Evolutionary conservation across 2,888 invertebrate species (phyloP), one percentile per base, ranked within the genome.

Genomic region (Drosophila tanythrix): DNA sequence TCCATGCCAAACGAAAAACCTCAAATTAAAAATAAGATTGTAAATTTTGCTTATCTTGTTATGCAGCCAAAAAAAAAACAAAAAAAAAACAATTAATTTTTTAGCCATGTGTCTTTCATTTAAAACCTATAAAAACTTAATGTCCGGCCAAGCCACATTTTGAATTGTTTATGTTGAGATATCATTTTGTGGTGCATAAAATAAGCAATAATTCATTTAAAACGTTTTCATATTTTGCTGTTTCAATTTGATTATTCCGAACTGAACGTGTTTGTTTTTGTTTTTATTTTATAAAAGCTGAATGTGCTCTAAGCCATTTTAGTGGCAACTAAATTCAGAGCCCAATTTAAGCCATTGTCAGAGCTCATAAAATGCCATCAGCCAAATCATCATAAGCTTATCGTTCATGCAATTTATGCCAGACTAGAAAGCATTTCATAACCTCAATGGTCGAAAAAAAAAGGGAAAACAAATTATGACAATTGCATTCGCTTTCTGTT

Each of bases 401-500:
- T 68, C 69, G 56, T 52, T 52, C 65, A 70, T 69, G 53, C 82
- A 57, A 79, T 88, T 79, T 66, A 68, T 61, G 48, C 40, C 68
- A 62, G 50, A 57, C 83, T 66, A 68, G 66, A 53, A 70, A 63
- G 65, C 66, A 65, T 57, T 84, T 72, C 70, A 76, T 69, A 71
- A 61, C 43, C 72, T 40, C n/a, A 48, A 58, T 1, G 21, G 5
- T 5, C 2, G 6, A 15, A 55, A 33, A 21, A 65, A 56, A 48
- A 74, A 51, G 33, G 43, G n/a, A 59, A 63, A 74, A 35, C 52
- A 63, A 58, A 60, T 51, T 46, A 70, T 70, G 75, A 74, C 78
- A 78, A 83, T 86, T 84, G 87, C 87, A 89, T 71, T 86, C 75
- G 70, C 72, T 73, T 87, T 80, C 61, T 46, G 35, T 40, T 57